Conservation (phyloP, 2,888 invertebrate species). For the Vannuccia rotundouncinata region DNA sequence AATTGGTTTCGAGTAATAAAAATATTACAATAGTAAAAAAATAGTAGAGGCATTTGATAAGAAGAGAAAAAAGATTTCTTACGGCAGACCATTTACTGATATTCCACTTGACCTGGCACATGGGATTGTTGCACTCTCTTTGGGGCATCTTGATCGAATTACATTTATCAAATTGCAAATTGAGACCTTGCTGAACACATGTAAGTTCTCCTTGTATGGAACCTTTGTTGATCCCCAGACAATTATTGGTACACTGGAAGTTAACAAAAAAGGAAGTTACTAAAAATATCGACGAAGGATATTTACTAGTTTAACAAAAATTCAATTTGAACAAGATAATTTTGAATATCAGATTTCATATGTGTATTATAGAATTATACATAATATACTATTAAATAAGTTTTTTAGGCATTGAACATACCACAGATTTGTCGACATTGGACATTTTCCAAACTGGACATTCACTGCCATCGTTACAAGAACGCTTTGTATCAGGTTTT, state of each 20-base stretch:
- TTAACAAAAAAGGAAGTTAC: background rate
- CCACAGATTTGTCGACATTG: background rate
- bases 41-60: too few relatives aligned
- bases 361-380: background rate
- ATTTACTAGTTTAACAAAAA: too few relatives aligned
- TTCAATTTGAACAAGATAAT: too few relatives aligned
- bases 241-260: conserved; percentile 35
- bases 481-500: conserved; percentile 28
- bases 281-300: too few relatives aligned
- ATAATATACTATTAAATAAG: background rate
- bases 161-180: background rate
- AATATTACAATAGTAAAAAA: background rate
- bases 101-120: conserved; percentile 35
- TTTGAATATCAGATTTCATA: too few relatives aligned
- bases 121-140: conserved; percentile 22
- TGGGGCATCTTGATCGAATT: background rate
- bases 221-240: conserved; percentile 13
- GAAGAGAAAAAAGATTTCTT: too few relatives aligned
- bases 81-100: conserved; percentile 36
- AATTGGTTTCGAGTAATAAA: too few relatives aligned
- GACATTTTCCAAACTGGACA: conserved; percentile 30
- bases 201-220: background rate
- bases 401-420: background rate
- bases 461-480: conserved; percentile 21
- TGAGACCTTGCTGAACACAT: conserved; percentile 7